Conservation (phyloP, 2,797 vertebrate genomes). For the Ateles fusciceps region DNA sequence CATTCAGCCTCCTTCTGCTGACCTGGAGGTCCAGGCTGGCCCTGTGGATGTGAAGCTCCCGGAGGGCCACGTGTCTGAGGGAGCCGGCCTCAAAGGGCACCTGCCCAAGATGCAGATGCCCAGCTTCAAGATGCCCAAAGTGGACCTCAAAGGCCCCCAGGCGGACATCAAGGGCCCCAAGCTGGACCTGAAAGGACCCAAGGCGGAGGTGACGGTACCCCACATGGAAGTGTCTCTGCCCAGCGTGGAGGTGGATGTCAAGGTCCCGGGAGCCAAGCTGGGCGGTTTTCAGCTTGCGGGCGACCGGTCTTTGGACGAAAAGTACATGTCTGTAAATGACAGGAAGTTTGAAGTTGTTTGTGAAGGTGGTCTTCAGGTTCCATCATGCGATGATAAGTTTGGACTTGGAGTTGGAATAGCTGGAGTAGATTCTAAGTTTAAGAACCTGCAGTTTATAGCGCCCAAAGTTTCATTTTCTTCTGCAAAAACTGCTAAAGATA, state of each 20-base stretch:
- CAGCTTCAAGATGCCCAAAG: neutral
- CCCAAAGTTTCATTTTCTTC: neutral
- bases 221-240: too few species aligned
- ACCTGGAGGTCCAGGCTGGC: neutral
- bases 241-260: too few species aligned
- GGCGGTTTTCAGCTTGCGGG: too few species aligned
- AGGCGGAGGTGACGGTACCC: accelerated
- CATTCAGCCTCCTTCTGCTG: neutral
- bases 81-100: accelerated
- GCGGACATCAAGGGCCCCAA: neutral
- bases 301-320: too few species aligned
- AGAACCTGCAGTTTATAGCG: neutral
- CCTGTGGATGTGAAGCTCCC: accelerated
- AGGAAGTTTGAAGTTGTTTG: too few species aligned
- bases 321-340: too few species aligned
- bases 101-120: constrained; percentile 64
- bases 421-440: constrained; percentile 25
- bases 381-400: too few species aligned
- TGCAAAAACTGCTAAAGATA: neutral
- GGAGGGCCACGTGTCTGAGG: accelerated
- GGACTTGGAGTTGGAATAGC: neutral
- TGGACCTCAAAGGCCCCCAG: neutral
- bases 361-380: neutral
- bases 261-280: accelerated
- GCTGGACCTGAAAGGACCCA: neutral